Evolutionary conservation across 2,888 invertebrate genomes (phyloP).

Genomic region (Syrista parreyssii): DNA sequence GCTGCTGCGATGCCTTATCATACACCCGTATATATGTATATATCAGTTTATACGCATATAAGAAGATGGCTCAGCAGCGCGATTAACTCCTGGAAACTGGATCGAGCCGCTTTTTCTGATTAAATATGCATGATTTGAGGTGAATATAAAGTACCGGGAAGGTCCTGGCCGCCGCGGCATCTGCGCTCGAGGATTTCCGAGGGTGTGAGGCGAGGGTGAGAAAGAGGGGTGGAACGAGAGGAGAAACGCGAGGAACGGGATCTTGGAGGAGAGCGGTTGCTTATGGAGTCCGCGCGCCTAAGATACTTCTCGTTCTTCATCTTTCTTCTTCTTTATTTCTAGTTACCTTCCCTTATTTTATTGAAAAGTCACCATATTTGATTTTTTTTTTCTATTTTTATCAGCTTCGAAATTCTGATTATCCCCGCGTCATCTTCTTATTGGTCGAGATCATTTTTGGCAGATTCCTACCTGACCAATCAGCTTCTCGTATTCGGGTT

Average conservation of each 20-base stretch:
- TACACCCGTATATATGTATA: too few species aligned
- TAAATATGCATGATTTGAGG: slow-evolving; percentile 61
- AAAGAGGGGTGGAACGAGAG: slow-evolving; percentile 11
- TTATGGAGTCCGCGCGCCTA: slow-evolving; percentile 53
- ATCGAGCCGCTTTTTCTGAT: slow-evolving; percentile 50
- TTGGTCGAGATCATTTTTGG: too few species aligned
- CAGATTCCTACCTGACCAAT: too few species aligned
- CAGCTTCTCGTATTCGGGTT: too few species aligned
- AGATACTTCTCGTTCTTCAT: slow-evolving; percentile 33
- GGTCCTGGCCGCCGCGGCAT: slow-evolving; percentile 43
- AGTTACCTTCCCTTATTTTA: too few species aligned
- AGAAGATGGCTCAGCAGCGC: slow-evolving; percentile 27
- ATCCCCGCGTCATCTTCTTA: too few species aligned
- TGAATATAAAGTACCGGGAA: slow-evolving; percentile 57
- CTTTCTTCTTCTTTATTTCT: slow-evolving; percentile 12
- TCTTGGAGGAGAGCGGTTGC: slow-evolving; percentile 25
- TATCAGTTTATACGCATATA: too few species aligned
- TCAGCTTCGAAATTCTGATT: too few species aligned
- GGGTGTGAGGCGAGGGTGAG: slow-evolving; percentile 24
- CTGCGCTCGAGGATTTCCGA: slow-evolving; percentile 44
- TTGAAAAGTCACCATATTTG: too few species aligned
- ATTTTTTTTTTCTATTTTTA: too few species aligned
- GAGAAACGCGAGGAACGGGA: slow-evolving; percentile 10
- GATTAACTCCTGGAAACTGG: slow-evolving; percentile 55
- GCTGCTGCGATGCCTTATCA: too few species aligned